Evolutionary conservation across 2,888 invertebrate species (phyloP), one percentile per base, ranked within the genome.

Genomic region (Phania funesta): DNA sequence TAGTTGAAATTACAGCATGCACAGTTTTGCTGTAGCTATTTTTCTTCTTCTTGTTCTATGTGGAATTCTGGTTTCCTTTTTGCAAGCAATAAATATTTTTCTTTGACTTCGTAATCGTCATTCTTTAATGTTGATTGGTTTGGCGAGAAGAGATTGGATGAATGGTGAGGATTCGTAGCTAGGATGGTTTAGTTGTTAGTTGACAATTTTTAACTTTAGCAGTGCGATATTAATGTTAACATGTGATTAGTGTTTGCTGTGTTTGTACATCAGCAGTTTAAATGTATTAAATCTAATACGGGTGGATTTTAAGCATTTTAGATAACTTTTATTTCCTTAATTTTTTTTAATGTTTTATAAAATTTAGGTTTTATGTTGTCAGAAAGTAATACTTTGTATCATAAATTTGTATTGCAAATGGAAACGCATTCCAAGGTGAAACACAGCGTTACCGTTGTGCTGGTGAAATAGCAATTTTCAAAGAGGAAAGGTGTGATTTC

Each of bases 41-140:
- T 62, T 38, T 20, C 26, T 41, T 22, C 18, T 35, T 54, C n/a
- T 52, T 16, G 0, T 62, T 41, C 6, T 5, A 29, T 22, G 2
- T 32, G 4, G 11, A 26, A 13, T 52, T 4, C 29, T 0, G 35
- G 26, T 16, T 41, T 71, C 24, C 41, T 24, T 65, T 73, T 77
- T 62, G 20, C 60, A 44, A 60, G 76, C 68, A 56, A 52, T 78
- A 74, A 78, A 78, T n/a, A n/a, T 82, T 82, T 74, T 64, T 74
- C 78, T 64, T 74, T 58, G 41, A 73, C 67, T 38, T 64, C 64
- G 54, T 81, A 67, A 76, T 76, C 58, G 58, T 67, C 62, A 73
- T 73, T 50, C 54, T 67, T 64, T 56, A 44, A 64, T 58, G 62
- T 52, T 74, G 50, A 68, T 52, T 50, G 67, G 48, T 75, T 56